Base-by-base conservation (phyloP, 2,888 invertebrate genomes). In the Mystacides longicornis region DNA sequence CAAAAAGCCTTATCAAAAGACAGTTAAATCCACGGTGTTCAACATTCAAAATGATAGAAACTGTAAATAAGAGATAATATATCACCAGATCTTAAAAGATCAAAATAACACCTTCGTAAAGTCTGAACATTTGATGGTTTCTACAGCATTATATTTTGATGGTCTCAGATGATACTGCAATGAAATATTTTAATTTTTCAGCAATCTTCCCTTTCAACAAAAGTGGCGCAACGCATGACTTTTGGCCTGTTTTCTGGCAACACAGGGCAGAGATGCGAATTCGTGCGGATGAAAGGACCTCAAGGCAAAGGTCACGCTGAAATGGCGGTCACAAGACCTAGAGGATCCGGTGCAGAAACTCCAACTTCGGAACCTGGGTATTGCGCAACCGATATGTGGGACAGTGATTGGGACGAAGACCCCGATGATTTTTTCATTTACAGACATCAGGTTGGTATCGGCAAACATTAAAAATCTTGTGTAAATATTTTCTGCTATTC, bases 241-340 rank as follows among this genome's bases (percentile, higher is more conserved):
- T 89, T 95, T 71, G 95, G 95, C 0, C 80, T 93, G 60, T 89
- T 92, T 68, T 89, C 89, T 61, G 79, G 80, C 49, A 74, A 77
- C 51, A 79, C 82, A 52, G 82, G 86, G 51, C 90, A 92, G 71
- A 82, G 97, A 55, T 92, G 97, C 67, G 98, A 99, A 76, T 99
- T 97, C 77, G 96, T 99, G 49, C 83, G 95, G 58, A 95, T 99
- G 95, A 90, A 96, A 73, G 98, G 98, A 14, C 98, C 98, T 14
- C 87, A 89, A 67, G 94, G 93, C 62, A 96, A 95, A 76, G 93
- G 92, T 0, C 92, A 94, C 74, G 97, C 97, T 0, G 97, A 99
- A 78, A 95, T 98, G 91, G 96, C 96, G 1, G 93, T 93, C 49
- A 89, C 90, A n/a, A 86, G 92, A 67, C 91, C 92, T 22, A 89